Conservation (phyloP, 2,888 invertebrate genomes). For the Corythucha ciliata region DNA sequence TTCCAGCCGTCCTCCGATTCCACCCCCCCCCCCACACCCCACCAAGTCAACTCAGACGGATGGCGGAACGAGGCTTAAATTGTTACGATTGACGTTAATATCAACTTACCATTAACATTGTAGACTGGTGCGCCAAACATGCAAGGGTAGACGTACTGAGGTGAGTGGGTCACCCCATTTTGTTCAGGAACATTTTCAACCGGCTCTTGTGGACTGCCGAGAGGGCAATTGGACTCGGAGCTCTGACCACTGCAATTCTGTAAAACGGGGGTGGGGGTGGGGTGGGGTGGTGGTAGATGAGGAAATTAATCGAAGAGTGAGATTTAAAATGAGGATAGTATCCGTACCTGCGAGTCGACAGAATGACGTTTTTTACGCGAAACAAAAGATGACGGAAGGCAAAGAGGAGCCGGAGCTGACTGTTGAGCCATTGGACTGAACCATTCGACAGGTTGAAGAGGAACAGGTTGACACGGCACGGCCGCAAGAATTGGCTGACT, state of each 20-base stretch:
- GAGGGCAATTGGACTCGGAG: constrained; percentile 38
- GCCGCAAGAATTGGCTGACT: constrained; percentile 40
- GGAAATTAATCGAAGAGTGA: too few relatives aligned
- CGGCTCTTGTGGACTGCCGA: constrained; percentile 37
- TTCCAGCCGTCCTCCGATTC: too few relatives aligned
- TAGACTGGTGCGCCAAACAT: constrained; percentile 47
- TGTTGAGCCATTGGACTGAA: constrained; percentile 40
- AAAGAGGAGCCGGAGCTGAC: constrained; percentile 16
- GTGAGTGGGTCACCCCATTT: constrained; percentile 19
- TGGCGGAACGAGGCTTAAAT: too few relatives aligned
- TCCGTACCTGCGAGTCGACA: constrained; percentile 38
- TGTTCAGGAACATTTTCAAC: constrained; percentile 28
- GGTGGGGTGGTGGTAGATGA: too few relatives aligned
- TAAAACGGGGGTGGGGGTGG: too few relatives aligned
- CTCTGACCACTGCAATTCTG: constrained; percentile 39
- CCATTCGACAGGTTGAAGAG: constrained; percentile 45
- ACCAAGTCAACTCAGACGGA: too few relatives aligned
- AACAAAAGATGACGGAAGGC: constrained; percentile 23
- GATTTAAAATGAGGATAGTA: too few relatives aligned
- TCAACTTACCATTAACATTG: constrained; percentile 46
- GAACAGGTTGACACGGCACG: constrained; percentile 43
- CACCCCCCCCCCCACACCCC: too few relatives aligned
- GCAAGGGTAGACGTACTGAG: constrained; percentile 43
- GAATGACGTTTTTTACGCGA: constrained; percentile 37
- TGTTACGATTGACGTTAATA: too few relatives aligned